Percentiles rank a stretch among this genome's conserved stretches.
Conservation (phyloP, 1,140 invertebrate genomes). For the Leptopilina clavipes region DNA sequence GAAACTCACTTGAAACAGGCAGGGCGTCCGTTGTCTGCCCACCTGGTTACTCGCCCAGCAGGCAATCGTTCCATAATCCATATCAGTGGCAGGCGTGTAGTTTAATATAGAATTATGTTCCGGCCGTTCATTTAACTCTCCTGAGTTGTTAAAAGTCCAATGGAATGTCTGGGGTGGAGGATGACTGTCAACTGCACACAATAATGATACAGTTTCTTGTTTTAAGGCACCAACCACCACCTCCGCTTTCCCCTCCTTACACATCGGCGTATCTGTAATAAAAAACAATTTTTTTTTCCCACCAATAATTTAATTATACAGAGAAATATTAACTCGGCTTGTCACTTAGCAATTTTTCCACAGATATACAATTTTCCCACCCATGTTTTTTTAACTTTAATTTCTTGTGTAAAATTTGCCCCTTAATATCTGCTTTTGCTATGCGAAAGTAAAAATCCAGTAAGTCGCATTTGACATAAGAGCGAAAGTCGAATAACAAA, state of each 20-base stretch:
- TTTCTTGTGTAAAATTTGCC: no score
- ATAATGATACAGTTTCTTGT: conserved; percentile 87
- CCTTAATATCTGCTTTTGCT: no score
- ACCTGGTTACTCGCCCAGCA: conserved; percentile 90
- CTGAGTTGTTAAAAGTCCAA: conserved; percentile 93
- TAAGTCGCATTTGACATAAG: no score
- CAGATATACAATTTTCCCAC: no score
- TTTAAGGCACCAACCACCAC: conserved; percentile 88
- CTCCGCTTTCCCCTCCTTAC: conserved; percentile 82
- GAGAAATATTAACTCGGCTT: no score
- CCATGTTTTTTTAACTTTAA: no score
- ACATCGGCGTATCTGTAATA: conserved; percentile 85
- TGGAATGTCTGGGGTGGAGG: conserved; percentile 87
- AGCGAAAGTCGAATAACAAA: no score
- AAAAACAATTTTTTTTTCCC: neutral
- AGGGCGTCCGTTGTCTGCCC: conserved; percentile 88
- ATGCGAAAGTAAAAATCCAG: no score
- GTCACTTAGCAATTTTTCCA: no score
- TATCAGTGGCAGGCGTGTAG: conserved; percentile 88
- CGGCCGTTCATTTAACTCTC: conserved; percentile 85
- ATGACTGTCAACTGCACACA: conserved; percentile 90
- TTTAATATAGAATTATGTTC: conserved; percentile 83
- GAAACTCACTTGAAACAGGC: conserved; percentile 84
- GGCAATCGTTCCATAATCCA: conserved; percentile 90
- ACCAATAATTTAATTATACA: no score